Conservation (phyloP, 2,888 invertebrate species). For the Platynereis dumerilii region DNA sequence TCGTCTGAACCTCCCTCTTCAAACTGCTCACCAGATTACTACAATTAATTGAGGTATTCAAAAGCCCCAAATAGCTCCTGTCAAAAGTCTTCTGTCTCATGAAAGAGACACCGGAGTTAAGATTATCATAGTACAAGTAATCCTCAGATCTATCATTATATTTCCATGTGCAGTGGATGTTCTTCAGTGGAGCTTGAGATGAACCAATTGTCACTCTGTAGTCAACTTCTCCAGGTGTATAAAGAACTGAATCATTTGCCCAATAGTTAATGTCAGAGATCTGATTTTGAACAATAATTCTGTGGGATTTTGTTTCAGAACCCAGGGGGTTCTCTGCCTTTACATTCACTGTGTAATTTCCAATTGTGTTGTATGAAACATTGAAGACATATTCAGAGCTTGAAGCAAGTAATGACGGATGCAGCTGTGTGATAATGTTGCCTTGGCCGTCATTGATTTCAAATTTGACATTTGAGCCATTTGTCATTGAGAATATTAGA, state of each 20-base stretch:
- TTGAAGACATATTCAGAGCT: not conserved
- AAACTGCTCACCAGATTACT: constrained; percentile 5
- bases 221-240: not conserved
- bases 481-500: not conserved
- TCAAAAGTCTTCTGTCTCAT: not conserved
- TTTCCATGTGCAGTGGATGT: not conserved
- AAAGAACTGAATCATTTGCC: constrained; percentile 1
- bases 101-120: not conserved
- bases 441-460: not conserved
- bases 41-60: constrained; percentile 1
- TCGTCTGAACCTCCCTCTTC: not conserved
- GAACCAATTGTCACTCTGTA: not conserved
- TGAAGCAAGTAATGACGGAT: not conserved
- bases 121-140: not conserved
- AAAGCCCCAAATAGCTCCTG: not conserved
- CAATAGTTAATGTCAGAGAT: not conserved
- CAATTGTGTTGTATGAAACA: not conserved
- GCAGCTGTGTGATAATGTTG: not conserved
- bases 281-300: not conserved
- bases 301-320: not conserved
- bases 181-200: not conserved
- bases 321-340: not conserved
- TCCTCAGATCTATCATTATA: not conserved
- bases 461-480: constrained; percentile 1
- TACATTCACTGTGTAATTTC: constrained; percentile 2